Evolutionary conservation across 2,888 invertebrate genomes (phyloP).

Genomic region (Uloborus plumipes): DNA sequence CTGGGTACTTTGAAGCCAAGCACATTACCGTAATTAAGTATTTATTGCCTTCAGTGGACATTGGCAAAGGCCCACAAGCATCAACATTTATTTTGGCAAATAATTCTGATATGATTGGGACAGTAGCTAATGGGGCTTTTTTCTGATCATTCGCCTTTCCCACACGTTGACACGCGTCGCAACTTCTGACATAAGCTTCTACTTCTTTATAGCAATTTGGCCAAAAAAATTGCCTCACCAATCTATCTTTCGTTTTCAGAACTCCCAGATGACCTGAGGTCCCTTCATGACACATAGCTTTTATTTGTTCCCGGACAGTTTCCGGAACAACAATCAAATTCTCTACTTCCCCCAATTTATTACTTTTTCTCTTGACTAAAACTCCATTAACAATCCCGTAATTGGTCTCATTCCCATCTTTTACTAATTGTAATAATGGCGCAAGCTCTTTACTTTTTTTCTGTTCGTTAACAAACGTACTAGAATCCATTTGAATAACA

Average conservation of each 20-base stretch:
- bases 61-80: neutral
- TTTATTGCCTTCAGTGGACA: neutral
- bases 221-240: neutral
- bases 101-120: no score
- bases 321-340: constrained; percentile 4
- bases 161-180: neutral
- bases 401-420: no score
- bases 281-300: constrained; percentile 12
- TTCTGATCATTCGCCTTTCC: no score
- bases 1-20: neutral
- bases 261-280: constrained; percentile 13
- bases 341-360: no score
- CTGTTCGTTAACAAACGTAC: no score
- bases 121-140: no score
- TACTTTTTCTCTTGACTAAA: no score
- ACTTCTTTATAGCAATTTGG: neutral
- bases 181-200: neutral
- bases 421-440: no score
- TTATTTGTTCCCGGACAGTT: neutral
- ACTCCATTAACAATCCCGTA: no score
- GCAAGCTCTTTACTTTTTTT: no score
- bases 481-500: no score
- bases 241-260: neutral
- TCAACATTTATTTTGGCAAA: neutral
- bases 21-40: neutral